These are phyloP conservation scores for Drosophila mojavensis DNA, from an alignment of 1,140 invertebrate genomes.

Conservation along the genomic window DNA sequence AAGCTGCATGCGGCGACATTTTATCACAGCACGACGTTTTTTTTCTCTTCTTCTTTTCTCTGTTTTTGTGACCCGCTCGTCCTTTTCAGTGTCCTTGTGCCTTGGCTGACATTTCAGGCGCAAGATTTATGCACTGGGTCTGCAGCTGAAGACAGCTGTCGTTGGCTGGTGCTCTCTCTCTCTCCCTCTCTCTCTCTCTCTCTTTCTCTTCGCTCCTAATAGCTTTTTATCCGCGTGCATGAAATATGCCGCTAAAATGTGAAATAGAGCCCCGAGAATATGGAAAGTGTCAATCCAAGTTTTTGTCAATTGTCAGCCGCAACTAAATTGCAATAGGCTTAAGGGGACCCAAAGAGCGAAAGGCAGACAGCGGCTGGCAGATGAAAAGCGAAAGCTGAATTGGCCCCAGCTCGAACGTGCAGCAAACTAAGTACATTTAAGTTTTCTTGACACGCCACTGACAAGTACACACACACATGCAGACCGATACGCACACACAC, in stretches of 20 bases:
- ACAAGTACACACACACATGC: slow-evolving; percentile 52
- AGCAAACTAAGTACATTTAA: slow-evolving; percentile 67
- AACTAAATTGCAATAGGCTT: slow-evolving; percentile 23
- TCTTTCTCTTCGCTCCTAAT: slow-evolving; percentile 48
- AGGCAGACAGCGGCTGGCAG: neutral
- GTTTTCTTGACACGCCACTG: slow-evolving; percentile 70
- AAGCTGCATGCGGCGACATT: slow-evolving; percentile 66
- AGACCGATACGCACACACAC: slow-evolving; percentile 41
- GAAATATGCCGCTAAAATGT: slow-evolving; percentile 75
- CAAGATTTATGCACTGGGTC: slow-evolving; percentile 80
- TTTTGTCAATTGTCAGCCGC: slow-evolving; percentile 47
- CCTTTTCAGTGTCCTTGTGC: slow-evolving; percentile 20
- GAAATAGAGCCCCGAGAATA: slow-evolving; percentile 66
- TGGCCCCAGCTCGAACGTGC: slow-evolving; percentile 57
- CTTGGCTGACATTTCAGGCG: slow-evolving; percentile 70
- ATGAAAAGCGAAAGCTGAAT: slow-evolving; percentile 27
- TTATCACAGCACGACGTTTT: slow-evolving; percentile 65
- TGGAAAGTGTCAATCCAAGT: slow-evolving; percentile 75
- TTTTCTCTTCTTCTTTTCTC: slow-evolving; percentile 38
- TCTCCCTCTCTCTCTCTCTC: neutral
- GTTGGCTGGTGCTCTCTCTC: slow-evolving; percentile 64
- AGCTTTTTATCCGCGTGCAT: slow-evolving; percentile 78
- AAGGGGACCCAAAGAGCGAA: slow-evolving; percentile 2
- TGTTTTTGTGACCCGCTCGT: neutral
- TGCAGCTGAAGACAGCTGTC: slow-evolving; percentile 81